Evolutionary conservation across 1,140 invertebrate genomes (phyloP).

Genomic region (Rhopalosiphum padi): DNA sequence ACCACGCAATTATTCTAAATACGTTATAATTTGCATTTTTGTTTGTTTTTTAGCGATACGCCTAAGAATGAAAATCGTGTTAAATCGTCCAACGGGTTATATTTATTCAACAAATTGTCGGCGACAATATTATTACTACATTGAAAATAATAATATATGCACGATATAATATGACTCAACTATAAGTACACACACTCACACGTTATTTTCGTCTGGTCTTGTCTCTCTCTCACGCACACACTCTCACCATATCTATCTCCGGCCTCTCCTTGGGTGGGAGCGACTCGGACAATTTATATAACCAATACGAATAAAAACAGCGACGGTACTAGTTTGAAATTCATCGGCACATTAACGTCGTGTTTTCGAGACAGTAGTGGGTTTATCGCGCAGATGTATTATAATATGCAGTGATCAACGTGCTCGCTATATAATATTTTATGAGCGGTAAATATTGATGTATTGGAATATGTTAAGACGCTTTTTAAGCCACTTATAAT

Average conservation of each 20-base stretch:
- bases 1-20: constrained; percentile 26
- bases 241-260: not conserved
- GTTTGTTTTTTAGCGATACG: not conserved
- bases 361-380: constrained; percentile 20
- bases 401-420: not conserved
- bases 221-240: not conserved
- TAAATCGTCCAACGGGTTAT: not conserved
- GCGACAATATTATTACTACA: not conserved
- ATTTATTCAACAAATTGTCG: not conserved
- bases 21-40: constrained; percentile 28
- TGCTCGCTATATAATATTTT: not conserved
- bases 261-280: not conserved
- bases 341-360: constrained; percentile 1
- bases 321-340: not conserved
- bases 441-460: not conserved
- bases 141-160: constrained; percentile 21
- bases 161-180: not conserved
- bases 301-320: not conserved
- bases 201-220: not conserved
- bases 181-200: not conserved
- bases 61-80: not conserved
- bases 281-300: not conserved
- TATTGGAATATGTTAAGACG: not conserved
- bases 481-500: not conserved
- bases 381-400: not conserved